A percentile compares a stretch with the other conserved stretches of the same genome.
phyloP scores from a whole-genome alignment of 2,888 invertebrate genomes.

The Ochlodes sylvanus region DNA sequence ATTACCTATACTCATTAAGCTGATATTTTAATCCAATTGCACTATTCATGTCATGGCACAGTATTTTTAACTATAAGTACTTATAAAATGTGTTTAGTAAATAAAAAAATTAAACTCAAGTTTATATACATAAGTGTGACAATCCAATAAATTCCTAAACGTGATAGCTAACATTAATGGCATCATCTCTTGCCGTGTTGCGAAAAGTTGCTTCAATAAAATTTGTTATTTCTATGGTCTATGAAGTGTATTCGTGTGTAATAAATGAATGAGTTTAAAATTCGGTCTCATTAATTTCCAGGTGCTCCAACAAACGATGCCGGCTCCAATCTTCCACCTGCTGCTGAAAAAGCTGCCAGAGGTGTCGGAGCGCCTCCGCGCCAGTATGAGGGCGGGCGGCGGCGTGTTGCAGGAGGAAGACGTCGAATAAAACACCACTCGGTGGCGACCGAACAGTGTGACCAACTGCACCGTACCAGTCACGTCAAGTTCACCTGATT shows the following conservation, averaged over 20 bases:
- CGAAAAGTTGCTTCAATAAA: too few relatives aligned
- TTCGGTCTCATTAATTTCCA: constrained; percentile 51
- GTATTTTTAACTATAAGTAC: too few relatives aligned
- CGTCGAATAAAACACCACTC: constrained; percentile 63
- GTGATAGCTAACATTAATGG: too few relatives aligned
- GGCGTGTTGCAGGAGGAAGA: constrained; percentile 74
- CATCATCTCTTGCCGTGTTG: too few relatives aligned
- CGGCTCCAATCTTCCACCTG: constrained; percentile 96
- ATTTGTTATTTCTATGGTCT: not conserved
- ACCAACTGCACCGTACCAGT: not conserved
- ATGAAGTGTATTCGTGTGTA: not conserved
- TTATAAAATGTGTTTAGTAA: too few relatives aligned
- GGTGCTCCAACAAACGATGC: constrained; percentile 97
- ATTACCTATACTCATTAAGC: too few relatives aligned
- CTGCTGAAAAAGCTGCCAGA: constrained; percentile 92
- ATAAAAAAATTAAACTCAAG: too few relatives aligned
- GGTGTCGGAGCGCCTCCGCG: constrained; percentile 78
- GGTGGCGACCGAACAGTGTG: not conserved
- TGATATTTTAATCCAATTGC: too few relatives aligned
- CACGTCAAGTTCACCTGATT: not conserved
- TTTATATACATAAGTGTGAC: too few relatives aligned
- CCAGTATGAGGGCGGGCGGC: constrained; percentile 69
- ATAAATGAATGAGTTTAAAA: not conserved
- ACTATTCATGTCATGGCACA: too few relatives aligned
- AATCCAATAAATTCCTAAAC: too few relatives aligned